Evolutionary conservation across 2,888 invertebrate genomes (phyloP), one percentile per base, ranked within the genome.

Genomic region (Caenorhabditis afra): DNA sequence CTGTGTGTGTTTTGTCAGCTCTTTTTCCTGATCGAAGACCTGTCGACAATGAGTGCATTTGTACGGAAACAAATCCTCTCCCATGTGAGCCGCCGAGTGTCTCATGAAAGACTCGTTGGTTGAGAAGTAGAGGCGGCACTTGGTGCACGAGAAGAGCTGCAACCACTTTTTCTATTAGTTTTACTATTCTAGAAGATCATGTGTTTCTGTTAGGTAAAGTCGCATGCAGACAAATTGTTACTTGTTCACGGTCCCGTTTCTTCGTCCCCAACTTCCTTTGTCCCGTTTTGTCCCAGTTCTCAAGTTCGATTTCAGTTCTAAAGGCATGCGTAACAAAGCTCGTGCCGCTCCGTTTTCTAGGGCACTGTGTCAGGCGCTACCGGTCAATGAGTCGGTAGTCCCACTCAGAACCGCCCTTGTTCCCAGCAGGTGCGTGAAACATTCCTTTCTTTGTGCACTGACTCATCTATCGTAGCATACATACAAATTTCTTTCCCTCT

Each of bases 101-200:
- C 89, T 80, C 58, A 80, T 68, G 23, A 87, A 83, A 37, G 87
- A 77, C 53, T 88, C 88, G 37, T 88, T 85, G 11, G 86, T 82
- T 10, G 90, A 90, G 47, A 89, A 86, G 65, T 82, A 83, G 18
- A 89, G 76, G 39, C 86, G 82, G 74, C 90, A 90, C 59, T 87
- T 87, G 41, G 85, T 85, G 66, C 90, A 90, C 8, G 85, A 78
- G 85, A 83, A 85, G 20, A 90, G 81, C 87, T 89, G 74, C 41
- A 73, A 64, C 20, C 47, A 55, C n/a, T 22, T 11, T 39, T 10
- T 22, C 12, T 29, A 52, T 22, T 49, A 35, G 35, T 29, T 18
- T 53, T 10, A 14, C 68, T 52, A 70, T 16, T 53, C 61, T 62
- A 62, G 4, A 29, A 16, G 39, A n/a, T 20, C 45, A 62, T 47